Evolutionary conservation across 2,797 vertebrate genomes (phyloP), one percentile per base, ranked within the genome.

Genomic region (Rousettus madagascariensis): DNA sequence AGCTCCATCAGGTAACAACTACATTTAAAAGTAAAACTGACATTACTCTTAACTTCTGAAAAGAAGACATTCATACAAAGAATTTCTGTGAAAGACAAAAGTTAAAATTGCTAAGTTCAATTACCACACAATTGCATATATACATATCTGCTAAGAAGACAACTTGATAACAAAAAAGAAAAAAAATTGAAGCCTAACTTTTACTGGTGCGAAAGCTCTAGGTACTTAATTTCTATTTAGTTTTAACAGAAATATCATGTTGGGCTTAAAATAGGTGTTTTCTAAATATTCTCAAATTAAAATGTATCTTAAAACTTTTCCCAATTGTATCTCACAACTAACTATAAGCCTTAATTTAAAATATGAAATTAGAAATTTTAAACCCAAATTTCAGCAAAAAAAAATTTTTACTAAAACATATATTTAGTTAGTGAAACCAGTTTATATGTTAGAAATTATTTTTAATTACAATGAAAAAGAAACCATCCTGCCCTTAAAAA

Each of bases 31-130:
- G 33, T 41, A 93, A 93, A 95, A 55, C 59, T 33, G 95, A 33
- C 77, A 66, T 78, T 95, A 74, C 75, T 96, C 94, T 86, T 94
- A 87, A 93, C 2, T 94, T 95, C 77, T 94, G 53, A 96, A 97
- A 91, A 97, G 86, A 95, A 89, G n/a, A 51, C 8, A 36, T 20
- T 88, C 24, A 20, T 41, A 66, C 28, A 22, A 57, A 92, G 13
- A 46, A 9, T 2, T 46, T 84, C 57, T 5, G 41, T 61, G 65
- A 5, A 16, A 89, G 49, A 20, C 28, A 79, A 92, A 95, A 95
- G 86, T 11, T 26, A 93, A 80, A 94, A 63, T 90, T 46, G 87
- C 8, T 65, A 91, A 96, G 20, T 59, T 84, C 66, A 96, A 95
- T 53, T 28, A 72, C 55, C 4, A 46, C 4, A 51, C 3, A 69